A percentile compares a stretch with the other conserved stretches of the same genome.
Conservation (phyloP, 1,140 invertebrate genomes). For the Hycleus cichorii region DNA sequence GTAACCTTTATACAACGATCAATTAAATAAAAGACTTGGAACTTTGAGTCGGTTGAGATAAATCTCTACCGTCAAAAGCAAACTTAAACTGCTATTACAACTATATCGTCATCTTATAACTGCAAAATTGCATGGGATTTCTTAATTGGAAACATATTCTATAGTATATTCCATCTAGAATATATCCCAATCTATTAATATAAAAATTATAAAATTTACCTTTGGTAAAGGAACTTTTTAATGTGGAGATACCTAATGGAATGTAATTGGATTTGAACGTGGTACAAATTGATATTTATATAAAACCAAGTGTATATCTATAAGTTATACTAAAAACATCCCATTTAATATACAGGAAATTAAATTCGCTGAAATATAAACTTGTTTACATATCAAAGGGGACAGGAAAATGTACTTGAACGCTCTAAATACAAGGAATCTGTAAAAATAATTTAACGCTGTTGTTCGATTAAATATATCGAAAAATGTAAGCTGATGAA, state of each 20-base stretch:
- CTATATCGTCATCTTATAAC: too few relatives aligned
- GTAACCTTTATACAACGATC: neutral
- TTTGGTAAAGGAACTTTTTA: too few relatives aligned
- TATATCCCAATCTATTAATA: neutral
- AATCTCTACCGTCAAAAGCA: constrained; percentile 11
- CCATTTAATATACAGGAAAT: constrained; percentile 16
- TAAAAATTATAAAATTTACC: too few relatives aligned
- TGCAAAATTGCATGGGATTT: neutral
- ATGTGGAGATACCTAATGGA: too few relatives aligned
- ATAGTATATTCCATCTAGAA: neutral
- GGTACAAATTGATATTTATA: too few relatives aligned
- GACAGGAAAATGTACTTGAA: too few relatives aligned
- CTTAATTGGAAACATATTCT: neutral
- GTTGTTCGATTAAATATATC: too few relatives aligned
- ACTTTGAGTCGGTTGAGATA: constrained; percentile 2
- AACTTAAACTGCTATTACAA: neutral
- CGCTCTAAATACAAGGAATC: too few relatives aligned
- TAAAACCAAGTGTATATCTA: too few relatives aligned
- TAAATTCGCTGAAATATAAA: constrained; percentile 2
- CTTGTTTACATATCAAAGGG: neutral
- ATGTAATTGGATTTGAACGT: too few relatives aligned
- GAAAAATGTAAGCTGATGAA: too few relatives aligned
- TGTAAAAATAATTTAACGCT: too few relatives aligned
- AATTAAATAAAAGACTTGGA: constrained; percentile 12
- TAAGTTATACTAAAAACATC: neutral